Percentiles rank a stretch among this genome's conserved stretches.
These are phyloP conservation scores for Staurois parvus DNA, from an alignment of 2,797 vertebrate genomes.

Conservation along the genomic window DNA sequence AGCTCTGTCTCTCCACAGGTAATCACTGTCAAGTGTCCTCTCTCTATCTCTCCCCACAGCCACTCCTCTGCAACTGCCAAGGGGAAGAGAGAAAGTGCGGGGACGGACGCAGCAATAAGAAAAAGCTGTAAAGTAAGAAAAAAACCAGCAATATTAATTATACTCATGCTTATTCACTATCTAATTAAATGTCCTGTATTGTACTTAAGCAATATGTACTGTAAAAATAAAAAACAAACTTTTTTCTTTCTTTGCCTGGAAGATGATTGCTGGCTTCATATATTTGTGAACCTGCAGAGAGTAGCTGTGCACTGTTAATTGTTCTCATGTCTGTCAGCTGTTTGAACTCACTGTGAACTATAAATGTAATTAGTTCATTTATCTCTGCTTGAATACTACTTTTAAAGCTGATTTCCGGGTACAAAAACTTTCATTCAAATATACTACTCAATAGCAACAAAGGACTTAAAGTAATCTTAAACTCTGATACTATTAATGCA, in stretches of 20 bases:
- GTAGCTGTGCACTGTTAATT: neutral
- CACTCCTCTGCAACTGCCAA: no score
- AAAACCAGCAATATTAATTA: no score
- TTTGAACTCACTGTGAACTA: conserved; percentile 34
- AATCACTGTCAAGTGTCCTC: no score
- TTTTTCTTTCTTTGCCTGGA: neutral
- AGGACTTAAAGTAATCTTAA: no score
- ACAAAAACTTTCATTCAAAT: neutral
- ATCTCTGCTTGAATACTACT: conserved; percentile 14
- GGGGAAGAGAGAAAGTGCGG: no score
- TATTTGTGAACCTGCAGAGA: neutral
- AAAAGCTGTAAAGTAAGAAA: neutral
- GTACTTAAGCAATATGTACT: neutral
- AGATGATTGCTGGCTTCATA: neutral
- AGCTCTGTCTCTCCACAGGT: no score
- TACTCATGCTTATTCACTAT: neutral
- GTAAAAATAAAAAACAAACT: neutral
- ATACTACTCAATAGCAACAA: neutral
- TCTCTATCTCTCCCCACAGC: no score
- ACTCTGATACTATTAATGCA: no score
- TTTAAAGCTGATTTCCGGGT: neutral
- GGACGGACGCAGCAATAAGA: no score
- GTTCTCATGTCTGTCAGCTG: conserved; percentile 13
- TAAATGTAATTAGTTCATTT: conserved; percentile 15
- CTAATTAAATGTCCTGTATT: neutral